phyloP scores from a whole-genome alignment of 1,140 invertebrate species.

The Orchestia grillus region DNA sequence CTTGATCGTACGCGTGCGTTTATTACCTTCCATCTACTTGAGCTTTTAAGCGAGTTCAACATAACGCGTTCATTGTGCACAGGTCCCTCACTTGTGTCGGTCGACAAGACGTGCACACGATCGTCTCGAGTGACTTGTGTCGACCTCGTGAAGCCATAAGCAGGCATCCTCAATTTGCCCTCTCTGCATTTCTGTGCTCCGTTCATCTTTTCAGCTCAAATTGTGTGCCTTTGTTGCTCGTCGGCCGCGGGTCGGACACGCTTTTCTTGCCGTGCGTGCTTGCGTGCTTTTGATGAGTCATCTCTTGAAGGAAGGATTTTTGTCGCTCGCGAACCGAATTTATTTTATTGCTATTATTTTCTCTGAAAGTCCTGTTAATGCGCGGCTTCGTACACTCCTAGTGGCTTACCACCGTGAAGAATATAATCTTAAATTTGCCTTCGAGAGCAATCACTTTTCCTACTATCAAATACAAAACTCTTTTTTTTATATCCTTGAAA shows the following conservation, averaged over 20 bases:
- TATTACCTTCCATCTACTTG: not conserved
- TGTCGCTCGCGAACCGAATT: too few species aligned
- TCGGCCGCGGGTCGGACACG: not conserved
- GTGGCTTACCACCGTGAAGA: too few species aligned
- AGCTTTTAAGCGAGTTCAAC: not conserved
- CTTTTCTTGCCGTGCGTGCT: not conserved
- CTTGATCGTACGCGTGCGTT: not conserved
- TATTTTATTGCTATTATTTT: not conserved
- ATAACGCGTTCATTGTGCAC: not conserved
- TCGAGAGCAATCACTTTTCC: not conserved
- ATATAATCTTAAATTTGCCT: not conserved
- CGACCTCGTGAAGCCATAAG: not conserved
- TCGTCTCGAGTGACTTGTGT: not conserved
- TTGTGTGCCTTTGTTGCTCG: not conserved
- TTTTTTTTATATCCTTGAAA: not conserved
- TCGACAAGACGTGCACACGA: not conserved
- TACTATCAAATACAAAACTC: not conserved
- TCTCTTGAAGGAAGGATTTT: too few species aligned
- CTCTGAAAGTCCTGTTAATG: not conserved
- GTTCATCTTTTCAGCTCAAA: not conserved
- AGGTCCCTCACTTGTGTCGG: not conserved
- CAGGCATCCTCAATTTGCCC: not conserved
- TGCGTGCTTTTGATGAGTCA: not conserved
- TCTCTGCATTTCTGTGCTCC: not conserved
- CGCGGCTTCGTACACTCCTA: too few species aligned